Evolutionary conservation across 2,797 vertebrate genomes (phyloP).

Genomic region (Peromyscus attwateri): DNA sequence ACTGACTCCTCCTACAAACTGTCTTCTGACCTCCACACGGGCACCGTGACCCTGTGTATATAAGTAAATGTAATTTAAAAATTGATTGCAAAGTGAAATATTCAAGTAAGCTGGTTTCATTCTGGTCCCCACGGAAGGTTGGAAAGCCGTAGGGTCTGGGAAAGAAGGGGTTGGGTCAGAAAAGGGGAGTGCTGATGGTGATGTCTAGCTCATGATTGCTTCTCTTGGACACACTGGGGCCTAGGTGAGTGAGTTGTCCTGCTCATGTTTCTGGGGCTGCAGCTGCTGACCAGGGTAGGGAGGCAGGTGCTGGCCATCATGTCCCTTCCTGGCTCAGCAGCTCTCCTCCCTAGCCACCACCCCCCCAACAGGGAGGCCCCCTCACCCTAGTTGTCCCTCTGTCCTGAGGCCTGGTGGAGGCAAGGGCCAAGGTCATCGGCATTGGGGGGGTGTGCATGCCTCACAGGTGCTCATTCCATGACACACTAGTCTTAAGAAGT

Average conservation of each 20-base stretch:
- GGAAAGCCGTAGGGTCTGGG: not conserved
- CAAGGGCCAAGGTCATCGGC: not conserved
- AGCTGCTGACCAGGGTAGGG: not conserved
- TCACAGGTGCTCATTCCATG: rapidly evolving
- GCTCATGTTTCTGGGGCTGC: not conserved
- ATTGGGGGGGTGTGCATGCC: not conserved
- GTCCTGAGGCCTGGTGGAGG: not conserved
- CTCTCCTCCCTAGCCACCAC: not conserved
- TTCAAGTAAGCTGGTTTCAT: slow-evolving; percentile 18
- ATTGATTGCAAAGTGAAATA: not conserved
- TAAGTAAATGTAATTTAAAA: not conserved
- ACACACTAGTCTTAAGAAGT: not conserved
- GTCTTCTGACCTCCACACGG: not conserved
- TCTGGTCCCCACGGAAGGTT: not conserved
- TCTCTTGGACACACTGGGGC: not conserved
- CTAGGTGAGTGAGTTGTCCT: not conserved
- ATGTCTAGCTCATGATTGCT: not conserved
- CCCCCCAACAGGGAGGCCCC: rapidly evolving
- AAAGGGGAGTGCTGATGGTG: not conserved
- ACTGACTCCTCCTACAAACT: not conserved
- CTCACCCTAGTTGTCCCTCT: not conserved
- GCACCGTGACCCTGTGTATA: not conserved
- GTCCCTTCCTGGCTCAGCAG: not conserved
- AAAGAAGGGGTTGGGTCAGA: not conserved
- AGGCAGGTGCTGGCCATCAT: rapidly evolving